Evolutionary conservation across 1,140 invertebrate genomes (phyloP).

Genomic region (Diplogasteroides magnus): DNA sequence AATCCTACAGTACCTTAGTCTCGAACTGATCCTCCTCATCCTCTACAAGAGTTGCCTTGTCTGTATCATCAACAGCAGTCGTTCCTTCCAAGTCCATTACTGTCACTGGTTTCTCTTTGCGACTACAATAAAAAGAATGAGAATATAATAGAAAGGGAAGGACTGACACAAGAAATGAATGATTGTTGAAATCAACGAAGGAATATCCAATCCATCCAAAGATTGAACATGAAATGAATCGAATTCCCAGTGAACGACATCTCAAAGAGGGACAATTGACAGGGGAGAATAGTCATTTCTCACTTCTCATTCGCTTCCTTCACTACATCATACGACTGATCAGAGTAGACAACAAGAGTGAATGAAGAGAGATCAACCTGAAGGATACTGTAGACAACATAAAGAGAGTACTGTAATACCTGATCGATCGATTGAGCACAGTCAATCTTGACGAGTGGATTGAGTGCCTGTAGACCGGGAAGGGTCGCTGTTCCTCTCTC

Average conservation of each 20-base stretch:
- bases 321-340: constrained; percentile 68
- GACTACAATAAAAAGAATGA: too few species aligned
- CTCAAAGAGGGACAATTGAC: too few species aligned
- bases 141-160: too few species aligned
- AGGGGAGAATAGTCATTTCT: too few species aligned
- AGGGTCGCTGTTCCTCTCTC: constrained; percentile 78
- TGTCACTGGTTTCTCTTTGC: neutral
- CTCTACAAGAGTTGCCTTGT: neutral
- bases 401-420: neutral
- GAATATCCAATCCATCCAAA: constrained; percentile 88
- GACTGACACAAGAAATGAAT: constrained; percentile 78
- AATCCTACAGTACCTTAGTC: constrained; percentile 44
- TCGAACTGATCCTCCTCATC: constrained; percentile 28
- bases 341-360: constrained; percentile 77
- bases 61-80: constrained; percentile 4
- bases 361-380: constrained; percentile 72
- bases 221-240: constrained; percentile 70
- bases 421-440: constrained; percentile 56
- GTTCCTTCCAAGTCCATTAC: constrained; percentile 20
- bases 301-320: constrained; percentile 68
- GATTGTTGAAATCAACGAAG: constrained; percentile 78
- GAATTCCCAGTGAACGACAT: constrained; percentile 22
- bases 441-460: constrained; percentile 82
- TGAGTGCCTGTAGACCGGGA: constrained; percentile 72
- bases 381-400: too few species aligned